phyloP scores from a whole-genome alignment of 2,113 vertebrate genomes.

The Empidonax alnorum region DNA sequence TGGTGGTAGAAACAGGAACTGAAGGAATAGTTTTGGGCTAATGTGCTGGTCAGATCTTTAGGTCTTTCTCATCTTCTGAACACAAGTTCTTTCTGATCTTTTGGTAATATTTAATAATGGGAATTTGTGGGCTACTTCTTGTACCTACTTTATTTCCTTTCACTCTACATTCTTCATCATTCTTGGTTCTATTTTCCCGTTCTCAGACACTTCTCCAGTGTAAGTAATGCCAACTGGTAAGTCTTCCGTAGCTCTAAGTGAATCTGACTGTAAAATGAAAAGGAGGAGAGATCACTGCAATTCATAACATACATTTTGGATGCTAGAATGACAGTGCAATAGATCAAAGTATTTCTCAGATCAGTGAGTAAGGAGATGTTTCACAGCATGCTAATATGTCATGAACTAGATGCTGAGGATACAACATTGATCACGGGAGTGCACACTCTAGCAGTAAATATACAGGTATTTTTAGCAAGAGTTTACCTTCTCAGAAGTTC shows the following conservation, averaged over 20 bases:
- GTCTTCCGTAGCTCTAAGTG: neutral
- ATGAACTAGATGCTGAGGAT: neutral
- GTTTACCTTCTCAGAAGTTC: conserved; percentile 10
- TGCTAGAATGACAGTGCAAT: neutral
- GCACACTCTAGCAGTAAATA: neutral
- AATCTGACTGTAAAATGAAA: neutral
- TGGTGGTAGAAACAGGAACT: neutral
- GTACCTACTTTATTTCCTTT: neutral
- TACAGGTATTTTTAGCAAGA: neutral
- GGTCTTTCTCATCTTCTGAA: neutral
- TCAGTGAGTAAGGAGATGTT: neutral
- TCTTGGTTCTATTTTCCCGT: neutral
- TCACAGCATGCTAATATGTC: neutral
- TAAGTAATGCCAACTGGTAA: conserved; percentile 4
- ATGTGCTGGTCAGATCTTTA: neutral
- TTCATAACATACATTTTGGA: neutral
- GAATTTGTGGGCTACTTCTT: neutral
- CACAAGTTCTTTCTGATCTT: neutral
- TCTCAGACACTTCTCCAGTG: neutral
- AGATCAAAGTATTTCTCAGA: conserved; percentile 1
- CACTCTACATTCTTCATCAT: neutral
- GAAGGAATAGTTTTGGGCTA: neutral
- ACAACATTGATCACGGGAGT: neutral
- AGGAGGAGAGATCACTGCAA: neutral
- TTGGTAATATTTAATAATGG: neutral